These are phyloP conservation scores for Panorpa germanica DNA, from an alignment of 2,888 invertebrate genomes.

Conservation along the genomic window DNA sequence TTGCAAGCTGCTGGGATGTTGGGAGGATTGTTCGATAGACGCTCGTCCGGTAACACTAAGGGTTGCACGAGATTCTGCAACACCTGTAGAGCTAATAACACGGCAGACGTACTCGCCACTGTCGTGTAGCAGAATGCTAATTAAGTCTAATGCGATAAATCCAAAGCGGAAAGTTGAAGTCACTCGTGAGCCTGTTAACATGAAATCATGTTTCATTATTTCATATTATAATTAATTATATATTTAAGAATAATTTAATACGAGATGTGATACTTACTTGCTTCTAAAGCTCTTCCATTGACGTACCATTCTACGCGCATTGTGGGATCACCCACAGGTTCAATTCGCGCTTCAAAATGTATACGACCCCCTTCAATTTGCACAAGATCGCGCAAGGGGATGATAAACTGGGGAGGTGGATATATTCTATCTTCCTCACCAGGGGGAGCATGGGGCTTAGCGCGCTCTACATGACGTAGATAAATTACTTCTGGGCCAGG, in stretches of 20 bases:
- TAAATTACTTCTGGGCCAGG: conserved; percentile 90
- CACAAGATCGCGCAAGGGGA: conserved; percentile 64
- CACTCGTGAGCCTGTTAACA: conserved; percentile 68
- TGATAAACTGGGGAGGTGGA: conserved; percentile 82
- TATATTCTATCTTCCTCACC: conserved; percentile 75
- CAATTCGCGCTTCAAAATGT: conserved; percentile 94
- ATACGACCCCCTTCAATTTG: conserved; percentile 82
- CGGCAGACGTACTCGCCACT: conserved; percentile 83
- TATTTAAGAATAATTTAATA: conserved; percentile 6
- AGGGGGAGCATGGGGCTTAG: conserved; percentile 60
- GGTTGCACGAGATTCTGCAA: conserved; percentile 67
- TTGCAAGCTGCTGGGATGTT: conserved; percentile 81
- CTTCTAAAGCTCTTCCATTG: conserved; percentile 79
- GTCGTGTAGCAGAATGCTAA: conserved; percentile 70
- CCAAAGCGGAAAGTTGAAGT: conserved; percentile 95
- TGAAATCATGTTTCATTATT: conserved; percentile 4
- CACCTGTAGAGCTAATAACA: conserved; percentile 70
- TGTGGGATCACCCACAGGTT: conserved; percentile 90
- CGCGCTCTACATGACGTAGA: conserved; percentile 78
- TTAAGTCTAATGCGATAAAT: conserved; percentile 83
- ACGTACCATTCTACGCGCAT: conserved; percentile 94
- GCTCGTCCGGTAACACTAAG: conserved; percentile 65
- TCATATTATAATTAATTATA: conserved; percentile 5
- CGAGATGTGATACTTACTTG: conserved; percentile 45
- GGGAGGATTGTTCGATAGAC: conserved; percentile 71